phyloP scores from a whole-genome alignment of 2,888 invertebrate genomes.

The Agrotis ipsilon region DNA sequence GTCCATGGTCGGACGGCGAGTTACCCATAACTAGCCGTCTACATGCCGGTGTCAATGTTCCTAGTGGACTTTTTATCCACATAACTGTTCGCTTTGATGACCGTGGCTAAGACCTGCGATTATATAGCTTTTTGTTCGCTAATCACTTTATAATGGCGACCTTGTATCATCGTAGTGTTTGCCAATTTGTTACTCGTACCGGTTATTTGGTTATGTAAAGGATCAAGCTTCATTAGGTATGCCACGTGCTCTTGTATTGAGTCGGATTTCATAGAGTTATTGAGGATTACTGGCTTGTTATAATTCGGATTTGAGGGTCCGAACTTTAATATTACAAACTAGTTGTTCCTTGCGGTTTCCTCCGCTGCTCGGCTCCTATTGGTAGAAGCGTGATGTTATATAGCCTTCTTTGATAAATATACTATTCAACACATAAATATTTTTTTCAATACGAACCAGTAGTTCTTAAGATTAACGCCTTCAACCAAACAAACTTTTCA shows the following conservation, averaged over 20 bases:
- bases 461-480: no score
- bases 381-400: no score
- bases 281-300: conserved; percentile 1
- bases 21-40: no score
- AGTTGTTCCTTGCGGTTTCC: no score
- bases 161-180: conserved; percentile 28
- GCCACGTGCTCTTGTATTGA: conserved; percentile 8
- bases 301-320: background rate
- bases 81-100: conserved; percentile 26
- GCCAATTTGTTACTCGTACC: conserved; percentile 30
- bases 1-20: no score
- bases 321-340: no score
- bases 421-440: no score
- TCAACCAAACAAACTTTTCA: no score
- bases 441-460: no score
- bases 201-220: conserved; percentile 25
- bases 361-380: no score
- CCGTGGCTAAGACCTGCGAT: conserved; percentile 3
- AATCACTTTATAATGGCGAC: conserved; percentile 41
- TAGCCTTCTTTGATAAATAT: no score
- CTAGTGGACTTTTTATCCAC: conserved; percentile 30
- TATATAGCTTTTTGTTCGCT: conserved; percentile 22
- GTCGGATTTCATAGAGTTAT: conserved; percentile 14
- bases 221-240: conserved; percentile 2
- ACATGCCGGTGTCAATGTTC: conserved; percentile 16